Evolutionary conservation across 1,140 invertebrate genomes (phyloP).

Genomic region (Apis florea): DNA sequence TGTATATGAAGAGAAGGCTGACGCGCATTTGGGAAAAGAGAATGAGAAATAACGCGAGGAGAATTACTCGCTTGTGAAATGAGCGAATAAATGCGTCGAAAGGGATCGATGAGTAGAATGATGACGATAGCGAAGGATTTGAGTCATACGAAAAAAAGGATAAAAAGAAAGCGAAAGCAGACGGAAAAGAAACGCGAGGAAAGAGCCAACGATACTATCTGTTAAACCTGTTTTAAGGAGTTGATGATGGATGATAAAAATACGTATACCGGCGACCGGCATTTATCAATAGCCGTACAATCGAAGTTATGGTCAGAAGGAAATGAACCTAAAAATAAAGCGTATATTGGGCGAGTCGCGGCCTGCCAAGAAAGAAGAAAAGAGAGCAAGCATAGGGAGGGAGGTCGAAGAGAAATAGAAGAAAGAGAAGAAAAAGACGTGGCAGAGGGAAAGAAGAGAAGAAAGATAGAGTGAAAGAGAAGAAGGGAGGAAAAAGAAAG

Average conservation of each 20-base stretch:
- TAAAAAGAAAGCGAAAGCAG: constrained; percentile 4
- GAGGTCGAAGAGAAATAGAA: constrained; percentile 10
- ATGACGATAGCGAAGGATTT: not conserved
- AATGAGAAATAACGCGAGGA: constrained; percentile 53
- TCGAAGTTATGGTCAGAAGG: constrained; percentile 69
- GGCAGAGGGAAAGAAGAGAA: constrained; percentile 20
- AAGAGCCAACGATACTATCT: constrained; percentile 1
- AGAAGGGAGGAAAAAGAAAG: constrained; percentile 26
- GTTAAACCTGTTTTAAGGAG: not conserved
- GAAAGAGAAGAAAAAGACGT: constrained; percentile 12
- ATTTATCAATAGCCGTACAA: constrained; percentile 62
- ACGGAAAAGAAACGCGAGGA: not conserved
- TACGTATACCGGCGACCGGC: constrained; percentile 24
- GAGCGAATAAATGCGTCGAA: constrained; percentile 7
- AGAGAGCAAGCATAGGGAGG: constrained; percentile 36
- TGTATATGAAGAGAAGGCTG: constrained; percentile 1
- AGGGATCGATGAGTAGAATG: not conserved
- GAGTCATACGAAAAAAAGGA: not conserved
- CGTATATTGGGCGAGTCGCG: constrained; percentile 67
- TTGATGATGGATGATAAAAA: not conserved
- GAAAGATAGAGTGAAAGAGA: constrained; percentile 27
- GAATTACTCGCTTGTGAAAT: constrained; percentile 15
- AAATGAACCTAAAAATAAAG: constrained; percentile 75
- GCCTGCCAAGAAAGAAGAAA: constrained; percentile 48
- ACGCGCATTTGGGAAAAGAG: constrained; percentile 51